phyloP scores from a whole-genome alignment of 2,797 vertebrate species.

The Chelonia mydas region DNA sequence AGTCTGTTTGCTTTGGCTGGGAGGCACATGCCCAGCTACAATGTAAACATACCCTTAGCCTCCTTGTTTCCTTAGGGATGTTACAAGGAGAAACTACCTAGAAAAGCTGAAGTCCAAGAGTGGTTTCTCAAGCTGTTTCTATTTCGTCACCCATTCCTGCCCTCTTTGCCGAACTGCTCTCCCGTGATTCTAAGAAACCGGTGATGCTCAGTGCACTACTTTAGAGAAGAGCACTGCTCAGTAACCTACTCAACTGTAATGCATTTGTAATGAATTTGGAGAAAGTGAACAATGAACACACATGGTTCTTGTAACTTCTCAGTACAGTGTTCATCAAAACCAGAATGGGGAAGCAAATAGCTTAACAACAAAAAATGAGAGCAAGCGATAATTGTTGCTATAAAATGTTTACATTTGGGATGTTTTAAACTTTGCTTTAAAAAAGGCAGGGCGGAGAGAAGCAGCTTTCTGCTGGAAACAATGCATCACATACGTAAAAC shows the following conservation, averaged over 20 bases:
- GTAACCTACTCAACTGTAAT: not conserved
- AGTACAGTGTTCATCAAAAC: not conserved
- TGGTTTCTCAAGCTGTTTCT: not conserved
- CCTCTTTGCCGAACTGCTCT: constrained; percentile 5
- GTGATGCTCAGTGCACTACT: constrained; percentile 55
- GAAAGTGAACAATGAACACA: not conserved
- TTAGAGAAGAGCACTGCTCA: constrained; percentile 10
- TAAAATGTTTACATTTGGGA: not conserved
- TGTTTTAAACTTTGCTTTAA: not conserved
- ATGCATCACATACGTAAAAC: constrained; percentile 56
- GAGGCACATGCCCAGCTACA: not conserved
- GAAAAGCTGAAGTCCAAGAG: not conserved
- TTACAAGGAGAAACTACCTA: not conserved
- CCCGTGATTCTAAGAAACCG: not conserved
- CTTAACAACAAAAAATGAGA: not conserved
- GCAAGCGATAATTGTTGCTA: not conserved
- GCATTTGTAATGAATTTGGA: not conserved
- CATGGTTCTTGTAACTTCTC: constrained; percentile 3
- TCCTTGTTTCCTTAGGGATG: not conserved
- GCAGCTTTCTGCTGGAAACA: constrained; percentile 47
- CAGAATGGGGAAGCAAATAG: not conserved
- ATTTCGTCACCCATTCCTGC: not conserved
- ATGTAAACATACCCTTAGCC: not conserved
- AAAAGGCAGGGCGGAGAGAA: not conserved
- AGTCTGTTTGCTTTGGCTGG: not conserved